phyloP scores from a whole-genome alignment of 2,888 invertebrate species.

The Phortica magna region DNA sequence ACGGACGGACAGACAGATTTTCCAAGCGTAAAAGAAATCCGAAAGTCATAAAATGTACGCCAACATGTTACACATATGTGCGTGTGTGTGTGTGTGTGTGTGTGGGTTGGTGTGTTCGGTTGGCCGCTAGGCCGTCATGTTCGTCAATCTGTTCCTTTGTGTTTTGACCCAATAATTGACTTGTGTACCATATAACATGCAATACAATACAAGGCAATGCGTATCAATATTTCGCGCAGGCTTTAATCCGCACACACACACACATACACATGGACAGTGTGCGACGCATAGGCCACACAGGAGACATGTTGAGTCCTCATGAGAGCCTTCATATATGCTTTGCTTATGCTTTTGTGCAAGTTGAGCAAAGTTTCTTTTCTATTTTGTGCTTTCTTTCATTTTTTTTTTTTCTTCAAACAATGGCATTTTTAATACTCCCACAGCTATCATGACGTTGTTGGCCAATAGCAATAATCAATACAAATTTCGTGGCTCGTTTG shows the following conservation, averaged over 20 bases:
- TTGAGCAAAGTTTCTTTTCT: too few species aligned
- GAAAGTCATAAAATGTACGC: constrained; percentile 51
- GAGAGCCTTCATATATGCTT: neutral
- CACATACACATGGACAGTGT: too few species aligned
- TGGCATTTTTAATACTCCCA: constrained; percentile 71
- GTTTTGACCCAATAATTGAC: constrained; percentile 72
- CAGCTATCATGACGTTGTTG: constrained; percentile 66
- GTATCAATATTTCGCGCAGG: constrained; percentile 26
- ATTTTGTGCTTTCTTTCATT: constrained; percentile 1
- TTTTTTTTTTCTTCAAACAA: constrained; percentile 54
- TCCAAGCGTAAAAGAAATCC: constrained; percentile 6
- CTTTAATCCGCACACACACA: neutral
- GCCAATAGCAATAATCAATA: constrained; percentile 72
- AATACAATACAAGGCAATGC: constrained; percentile 39
- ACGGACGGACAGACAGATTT: neutral
- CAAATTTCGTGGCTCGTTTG: constrained; percentile 54
- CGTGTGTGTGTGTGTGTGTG: constrained; percentile 18
- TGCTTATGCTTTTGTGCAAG: constrained; percentile 11
- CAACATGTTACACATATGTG: neutral
- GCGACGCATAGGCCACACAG: neutral
- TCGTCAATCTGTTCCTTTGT: constrained; percentile 50
- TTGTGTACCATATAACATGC: constrained; percentile 65
- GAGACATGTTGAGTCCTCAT: constrained; percentile 1
- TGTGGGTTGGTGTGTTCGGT: neutral
- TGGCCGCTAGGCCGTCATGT: neutral